These are phyloP conservation scores for Lydus trimaculatus DNA, from an alignment of 2,888 invertebrate genomes.

Conservation along the genomic window DNA sequence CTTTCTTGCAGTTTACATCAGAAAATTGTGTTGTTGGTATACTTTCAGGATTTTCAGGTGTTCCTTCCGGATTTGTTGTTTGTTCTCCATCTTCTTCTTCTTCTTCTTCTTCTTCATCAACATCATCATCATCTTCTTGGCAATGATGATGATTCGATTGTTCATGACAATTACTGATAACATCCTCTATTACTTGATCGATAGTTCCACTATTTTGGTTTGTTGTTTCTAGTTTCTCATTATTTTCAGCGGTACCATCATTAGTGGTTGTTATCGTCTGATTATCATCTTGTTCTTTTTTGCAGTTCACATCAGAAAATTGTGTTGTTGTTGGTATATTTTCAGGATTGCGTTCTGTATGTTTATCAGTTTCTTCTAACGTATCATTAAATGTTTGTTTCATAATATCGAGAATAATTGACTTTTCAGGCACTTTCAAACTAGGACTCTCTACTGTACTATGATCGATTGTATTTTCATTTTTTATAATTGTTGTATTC, in stretches of 20 bases:
- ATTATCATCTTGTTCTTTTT: slow-evolving; percentile 7
- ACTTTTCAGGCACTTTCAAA: slow-evolving; percentile 66
- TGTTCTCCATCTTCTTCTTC: too few relatives aligned
- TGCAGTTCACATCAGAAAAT: not conserved
- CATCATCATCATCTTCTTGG: slow-evolving; percentile 11
- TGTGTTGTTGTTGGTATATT: not conserved
- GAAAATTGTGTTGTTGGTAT: not conserved
- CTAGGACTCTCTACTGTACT: slow-evolving; percentile 44
- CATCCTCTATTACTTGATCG: slow-evolving; percentile 27
- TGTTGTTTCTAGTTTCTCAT: slow-evolving; percentile 22
- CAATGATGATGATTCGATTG: slow-evolving; percentile 11
- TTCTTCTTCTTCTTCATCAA: not conserved
- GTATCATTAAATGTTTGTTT: slow-evolving; percentile 64
- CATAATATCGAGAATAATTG: slow-evolving; percentile 65
- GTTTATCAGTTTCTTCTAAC: slow-evolving; percentile 38
- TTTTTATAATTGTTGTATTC: slow-evolving; percentile 34
- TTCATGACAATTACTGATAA: slow-evolving; percentile 25
- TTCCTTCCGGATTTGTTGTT: too few relatives aligned
- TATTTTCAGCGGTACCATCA: not conserved
- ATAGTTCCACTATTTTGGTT: slow-evolving; percentile 16
- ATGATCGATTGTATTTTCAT: too few relatives aligned
- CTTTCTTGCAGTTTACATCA: slow-evolving; percentile 7
- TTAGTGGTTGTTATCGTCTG: slow-evolving; percentile 9
- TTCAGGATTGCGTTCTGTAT: slow-evolving; percentile 14
- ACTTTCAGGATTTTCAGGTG: not conserved